A percentile compares a stretch with the other conserved stretches of the same genome.
Evolutionary conservation across 2,113 vertebrate genomes (phyloP).

Genomic region (Pygoscelis antarcticus): DNA sequence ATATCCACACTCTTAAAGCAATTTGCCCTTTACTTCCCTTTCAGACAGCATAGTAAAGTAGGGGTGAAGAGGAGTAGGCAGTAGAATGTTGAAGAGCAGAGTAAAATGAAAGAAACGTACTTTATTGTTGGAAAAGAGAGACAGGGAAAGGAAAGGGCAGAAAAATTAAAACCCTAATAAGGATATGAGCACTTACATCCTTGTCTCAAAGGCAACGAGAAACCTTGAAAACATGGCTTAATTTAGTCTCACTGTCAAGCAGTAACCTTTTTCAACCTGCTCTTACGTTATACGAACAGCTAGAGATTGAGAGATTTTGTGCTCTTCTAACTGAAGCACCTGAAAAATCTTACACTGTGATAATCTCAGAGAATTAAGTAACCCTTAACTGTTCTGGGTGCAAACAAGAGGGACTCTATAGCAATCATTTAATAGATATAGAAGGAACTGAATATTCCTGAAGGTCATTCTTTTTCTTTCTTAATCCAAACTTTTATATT

Average conservation of each 20-base stretch:
- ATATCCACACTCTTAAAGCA: not conserved
- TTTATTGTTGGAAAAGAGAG: not conserved
- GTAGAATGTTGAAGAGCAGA: not conserved
- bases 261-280: not conserved
- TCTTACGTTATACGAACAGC: not conserved
- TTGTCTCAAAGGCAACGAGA: not conserved
- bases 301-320: not conserved
- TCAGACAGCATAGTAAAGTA: not conserved
- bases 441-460: not conserved
- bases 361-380: not conserved
- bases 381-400: not conserved
- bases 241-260: slow-evolving; percentile 15
- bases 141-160: not conserved
- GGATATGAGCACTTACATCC: not conserved
- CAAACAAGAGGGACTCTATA: not conserved
- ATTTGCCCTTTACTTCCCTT: slow-evolving; percentile 22
- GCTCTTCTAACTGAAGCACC: not conserved
- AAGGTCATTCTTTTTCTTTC: not conserved
- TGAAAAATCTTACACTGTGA: not conserved
- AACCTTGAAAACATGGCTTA: not conserved
- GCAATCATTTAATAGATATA: not conserved
- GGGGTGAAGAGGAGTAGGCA: not conserved
- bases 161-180: not conserved
- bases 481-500: not conserved
- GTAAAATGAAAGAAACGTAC: not conserved